phyloP scores from a whole-genome alignment of 2,888 invertebrate genomes.

The Cylindroiulus punctatus region DNA sequence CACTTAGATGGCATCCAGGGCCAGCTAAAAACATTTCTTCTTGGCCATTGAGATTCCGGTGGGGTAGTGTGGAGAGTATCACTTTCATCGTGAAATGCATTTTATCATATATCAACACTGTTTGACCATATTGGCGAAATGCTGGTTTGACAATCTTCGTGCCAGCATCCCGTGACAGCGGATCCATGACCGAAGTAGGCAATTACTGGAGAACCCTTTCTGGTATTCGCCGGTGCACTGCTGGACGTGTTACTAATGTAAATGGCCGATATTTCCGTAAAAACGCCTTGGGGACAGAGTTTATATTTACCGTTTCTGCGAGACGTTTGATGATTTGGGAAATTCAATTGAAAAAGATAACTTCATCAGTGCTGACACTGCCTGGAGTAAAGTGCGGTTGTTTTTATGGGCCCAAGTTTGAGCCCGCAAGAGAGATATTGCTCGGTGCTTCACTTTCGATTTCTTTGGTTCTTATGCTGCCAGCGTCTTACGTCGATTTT shows the following conservation, averaged over 20 bases:
- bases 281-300: constrained; percentile 37
- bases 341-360: constrained; percentile 42
- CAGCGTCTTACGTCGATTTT: constrained; percentile 19
- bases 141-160: constrained; percentile 31
- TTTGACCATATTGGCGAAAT: constrained; percentile 22
- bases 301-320: constrained; percentile 36
- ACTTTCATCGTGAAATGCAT: constrained; percentile 1
- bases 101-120: constrained; percentile 23
- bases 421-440: constrained; percentile 20
- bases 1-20: not conserved
- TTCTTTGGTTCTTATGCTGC: constrained; percentile 37
- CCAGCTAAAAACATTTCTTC: not conserved
- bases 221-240: not conserved
- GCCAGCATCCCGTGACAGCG: not conserved
- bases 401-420: constrained; percentile 14
- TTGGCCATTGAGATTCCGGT: constrained; percentile 1
- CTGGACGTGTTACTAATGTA: constrained; percentile 32
- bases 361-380: constrained; percentile 38
- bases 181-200: constrained; percentile 29
- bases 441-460: constrained; percentile 33
- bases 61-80: constrained; percentile 3
- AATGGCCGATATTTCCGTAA: constrained; percentile 24
- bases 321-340: constrained; percentile 42
- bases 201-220: not conserved
- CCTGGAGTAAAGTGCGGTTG: constrained; percentile 33